Evolutionary conservation across 2,888 invertebrate genomes (phyloP), one percentile per base, ranked within the genome.

Genomic region (Xanthia togata): DNA sequence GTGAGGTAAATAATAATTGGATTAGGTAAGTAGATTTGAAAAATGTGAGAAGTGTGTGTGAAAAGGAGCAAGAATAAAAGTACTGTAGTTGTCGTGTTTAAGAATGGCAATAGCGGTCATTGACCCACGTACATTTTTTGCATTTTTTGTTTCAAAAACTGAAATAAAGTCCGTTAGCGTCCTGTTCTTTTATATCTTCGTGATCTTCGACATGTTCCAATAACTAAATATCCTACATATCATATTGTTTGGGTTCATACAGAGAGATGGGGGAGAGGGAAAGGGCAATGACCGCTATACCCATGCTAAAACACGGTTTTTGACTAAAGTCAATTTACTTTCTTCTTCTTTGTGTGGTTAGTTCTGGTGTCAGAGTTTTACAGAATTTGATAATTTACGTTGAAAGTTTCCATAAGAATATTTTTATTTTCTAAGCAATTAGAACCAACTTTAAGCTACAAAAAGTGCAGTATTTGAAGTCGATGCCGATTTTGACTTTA

Each of bases 1-100:
- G 86, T 83, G 80, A 50, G 41, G 20, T 55, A 79, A 79, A 84
- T 86, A 72, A 86, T 73, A 57, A 65, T 59, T 47, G 55, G 59
- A 84, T 64, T 71, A 47, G 20, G 26, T 69, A 35, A 64, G 41
- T 17, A 35, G 55, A 79, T 74, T 70, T 73, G 35, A 60, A 62
- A 57, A 82, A 71, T 76, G 55, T 71, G 17, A n/a, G n/a, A n/a
- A n/a, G n/a, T n/a, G n/a, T n/a, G n/a, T n/a, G n/a, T n/a, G n/a
- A n/a, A 68, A 38, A 55, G 6, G 2, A 20, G 55, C 17, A 38
- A 50, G 4, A 50, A 23, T 35, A 17, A 67, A 67, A 65, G 0
- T 6, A 44, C 2, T 65, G 2, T 14, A 57, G 55, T 12, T n/a
- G n/a, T n/a, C 4, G 55, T 1, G 4, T 55, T 55, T 55, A 26